Evolutionary conservation across 2,888 invertebrate species (phyloP).

Genomic region (Polydrusus pterygomalis): DNA sequence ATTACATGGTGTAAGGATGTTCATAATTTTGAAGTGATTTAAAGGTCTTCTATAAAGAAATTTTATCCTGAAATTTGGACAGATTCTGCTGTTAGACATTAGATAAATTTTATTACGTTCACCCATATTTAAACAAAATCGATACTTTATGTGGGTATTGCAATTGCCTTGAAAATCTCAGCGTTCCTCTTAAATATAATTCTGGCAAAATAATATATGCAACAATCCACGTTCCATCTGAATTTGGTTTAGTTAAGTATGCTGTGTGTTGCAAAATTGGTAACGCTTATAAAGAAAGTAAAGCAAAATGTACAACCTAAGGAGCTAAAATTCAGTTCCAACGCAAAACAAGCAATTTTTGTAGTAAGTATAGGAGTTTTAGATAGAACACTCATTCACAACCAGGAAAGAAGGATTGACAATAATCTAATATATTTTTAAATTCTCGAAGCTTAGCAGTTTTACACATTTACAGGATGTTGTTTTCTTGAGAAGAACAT

Average conservation of each 20-base stretch:
- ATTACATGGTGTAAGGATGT: conserved; percentile 45
- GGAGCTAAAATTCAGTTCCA: too few relatives aligned
- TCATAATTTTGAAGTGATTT: conserved; percentile 48
- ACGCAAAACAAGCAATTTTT: too few relatives aligned
- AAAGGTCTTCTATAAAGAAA: conserved; percentile 32
- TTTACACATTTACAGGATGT: too few relatives aligned
- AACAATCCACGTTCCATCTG: not conserved
- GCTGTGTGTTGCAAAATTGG: not conserved
- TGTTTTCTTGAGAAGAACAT: too few relatives aligned
- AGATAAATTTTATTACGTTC: not conserved
- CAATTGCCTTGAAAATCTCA: not conserved
- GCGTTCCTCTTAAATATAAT: not conserved
- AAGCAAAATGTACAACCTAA: too few relatives aligned
- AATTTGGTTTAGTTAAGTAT: not conserved
- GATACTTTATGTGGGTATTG: not conserved
- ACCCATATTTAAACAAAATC: not conserved
- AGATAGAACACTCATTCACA: too few relatives aligned
- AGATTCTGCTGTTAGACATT: conserved; percentile 29
- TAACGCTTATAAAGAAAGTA: too few relatives aligned
- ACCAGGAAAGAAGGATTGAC: too few relatives aligned
- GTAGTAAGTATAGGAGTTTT: too few relatives aligned
- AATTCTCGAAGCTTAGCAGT: too few relatives aligned
- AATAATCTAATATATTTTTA: too few relatives aligned
- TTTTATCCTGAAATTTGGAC: conserved; percentile 7
- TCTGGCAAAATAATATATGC: not conserved